Percentiles rank a stretch among this genome's conserved stretches.
phyloP scores from a whole-genome alignment of 1,140 invertebrate genomes.

The Centruroides sculpturatus region DNA sequence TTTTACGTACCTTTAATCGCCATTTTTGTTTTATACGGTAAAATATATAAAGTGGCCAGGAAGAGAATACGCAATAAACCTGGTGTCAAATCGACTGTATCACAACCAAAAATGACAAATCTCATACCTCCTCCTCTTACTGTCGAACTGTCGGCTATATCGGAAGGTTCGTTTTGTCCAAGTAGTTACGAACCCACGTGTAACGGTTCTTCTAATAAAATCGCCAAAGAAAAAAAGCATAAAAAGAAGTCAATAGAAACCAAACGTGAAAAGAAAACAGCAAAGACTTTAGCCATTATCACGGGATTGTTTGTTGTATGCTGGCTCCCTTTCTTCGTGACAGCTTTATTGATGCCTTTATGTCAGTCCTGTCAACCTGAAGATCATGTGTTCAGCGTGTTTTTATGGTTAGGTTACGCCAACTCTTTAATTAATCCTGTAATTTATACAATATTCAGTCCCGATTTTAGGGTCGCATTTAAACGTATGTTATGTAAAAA shows the following conservation, averaged over 20 bases:
- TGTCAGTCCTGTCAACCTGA: constrained; percentile 56
- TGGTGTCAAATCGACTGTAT: constrained; percentile 21
- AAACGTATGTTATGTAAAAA: constrained; percentile 1
- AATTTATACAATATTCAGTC: constrained; percentile 55
- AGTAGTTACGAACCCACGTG: neutral
- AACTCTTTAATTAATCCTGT: constrained; percentile 81
- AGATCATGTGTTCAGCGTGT: constrained; percentile 58
- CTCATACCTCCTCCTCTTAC: constrained; percentile 30
- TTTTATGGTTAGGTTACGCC: constrained; percentile 78
- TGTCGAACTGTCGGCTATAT: no score
- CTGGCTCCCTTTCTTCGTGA: constrained; percentile 87
- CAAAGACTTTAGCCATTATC: constrained; percentile 81
- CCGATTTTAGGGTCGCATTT: constrained; percentile 18
- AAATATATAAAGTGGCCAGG: constrained; percentile 77
- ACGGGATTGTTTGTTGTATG: constrained; percentile 85
- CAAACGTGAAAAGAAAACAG: constrained; percentile 75
- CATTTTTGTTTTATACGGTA: constrained; percentile 85
- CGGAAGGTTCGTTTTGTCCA: no score
- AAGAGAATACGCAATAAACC: constrained; percentile 49
- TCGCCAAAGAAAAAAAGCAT: constrained; percentile 19
- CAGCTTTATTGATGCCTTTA: constrained; percentile 72
- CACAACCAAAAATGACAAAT: constrained; percentile 5
- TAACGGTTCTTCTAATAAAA: constrained; percentile 18
- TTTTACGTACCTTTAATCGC: constrained; percentile 88
- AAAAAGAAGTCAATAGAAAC: constrained; percentile 57